Conservation (phyloP, 2,797 vertebrate genomes). For the Taenioides sp. region DNA sequence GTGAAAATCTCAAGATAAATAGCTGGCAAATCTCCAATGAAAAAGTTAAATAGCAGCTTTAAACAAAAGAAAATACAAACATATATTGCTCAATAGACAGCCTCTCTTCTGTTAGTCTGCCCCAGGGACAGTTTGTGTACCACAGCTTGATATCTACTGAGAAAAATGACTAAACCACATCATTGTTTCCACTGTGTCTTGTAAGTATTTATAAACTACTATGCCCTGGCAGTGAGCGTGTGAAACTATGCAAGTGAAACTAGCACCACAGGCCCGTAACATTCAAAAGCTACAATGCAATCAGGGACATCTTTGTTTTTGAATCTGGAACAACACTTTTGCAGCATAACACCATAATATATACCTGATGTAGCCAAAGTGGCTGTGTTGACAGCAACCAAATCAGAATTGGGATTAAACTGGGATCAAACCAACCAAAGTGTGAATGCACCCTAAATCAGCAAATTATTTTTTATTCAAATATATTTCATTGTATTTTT, state of each 20-base stretch:
- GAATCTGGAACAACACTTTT: neutral
- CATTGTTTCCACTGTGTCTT: neutral
- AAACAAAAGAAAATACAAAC: too few species aligned
- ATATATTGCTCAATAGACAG: neutral
- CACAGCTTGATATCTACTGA: neutral
- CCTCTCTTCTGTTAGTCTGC: neutral
- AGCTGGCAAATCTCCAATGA: too few species aligned
- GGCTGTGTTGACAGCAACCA: too few species aligned
- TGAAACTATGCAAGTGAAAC: constrained; percentile 1
- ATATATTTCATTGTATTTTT: too few species aligned
- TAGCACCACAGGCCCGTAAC: neutral
- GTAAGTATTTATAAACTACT: neutral
- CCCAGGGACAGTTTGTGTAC: neutral
- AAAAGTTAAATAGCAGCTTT: too few species aligned
- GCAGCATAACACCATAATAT: neutral
- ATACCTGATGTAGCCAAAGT: neutral
- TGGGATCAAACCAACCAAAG: too few species aligned
- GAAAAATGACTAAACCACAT: neutral
- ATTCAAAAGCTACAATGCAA: neutral
- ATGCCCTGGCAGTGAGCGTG: neutral
- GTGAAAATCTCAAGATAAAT: too few species aligned
- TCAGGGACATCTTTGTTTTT: neutral
- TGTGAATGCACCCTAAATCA: too few species aligned
- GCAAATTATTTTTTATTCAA: too few species aligned
- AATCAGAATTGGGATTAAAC: too few species aligned